Conservation (phyloP, 53 echinoderm and acorn worm species). For the Antedon mediterranea region DNA sequence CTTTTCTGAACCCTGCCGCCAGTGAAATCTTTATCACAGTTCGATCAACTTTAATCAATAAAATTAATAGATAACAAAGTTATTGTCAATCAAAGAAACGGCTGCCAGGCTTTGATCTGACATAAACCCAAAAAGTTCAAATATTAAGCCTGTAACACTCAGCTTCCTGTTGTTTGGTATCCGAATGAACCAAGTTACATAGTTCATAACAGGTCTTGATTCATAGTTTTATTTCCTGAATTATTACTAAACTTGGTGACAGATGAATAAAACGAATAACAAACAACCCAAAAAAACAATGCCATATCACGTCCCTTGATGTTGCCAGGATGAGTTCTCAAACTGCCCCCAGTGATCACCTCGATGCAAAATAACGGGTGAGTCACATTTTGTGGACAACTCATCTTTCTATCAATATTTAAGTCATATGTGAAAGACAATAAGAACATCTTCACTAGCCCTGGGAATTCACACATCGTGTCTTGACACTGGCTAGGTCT, state of each 20-base stretch:
- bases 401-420: neutral
- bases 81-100: too few species aligned
- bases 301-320: neutral
- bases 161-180: too few species aligned
- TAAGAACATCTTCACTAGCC: too few species aligned
- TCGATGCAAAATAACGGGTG: neutral
- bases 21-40: too few species aligned
- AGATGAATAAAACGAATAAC: neutral
- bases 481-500: too few species aligned
- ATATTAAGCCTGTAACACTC: too few species aligned
- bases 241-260: neutral
- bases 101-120: too few species aligned
- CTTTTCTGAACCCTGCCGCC: too few species aligned
- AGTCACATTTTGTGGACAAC: neutral
- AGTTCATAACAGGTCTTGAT: neutral
- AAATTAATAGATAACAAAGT: too few species aligned
- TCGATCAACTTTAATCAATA: too few species aligned
- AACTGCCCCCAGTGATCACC: neutral
- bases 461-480: too few species aligned
- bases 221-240: neutral
- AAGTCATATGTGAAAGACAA: neutral
- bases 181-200: neutral
- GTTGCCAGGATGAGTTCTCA: neutral
- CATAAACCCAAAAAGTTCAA: too few species aligned
- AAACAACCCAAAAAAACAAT: neutral